Percentiles rank a stretch among this genome's conserved stretches.
These are phyloP conservation scores for Cebuella pygmaea DNA, from an alignment of 2,797 vertebrate genomes.

Conservation along the genomic window DNA sequence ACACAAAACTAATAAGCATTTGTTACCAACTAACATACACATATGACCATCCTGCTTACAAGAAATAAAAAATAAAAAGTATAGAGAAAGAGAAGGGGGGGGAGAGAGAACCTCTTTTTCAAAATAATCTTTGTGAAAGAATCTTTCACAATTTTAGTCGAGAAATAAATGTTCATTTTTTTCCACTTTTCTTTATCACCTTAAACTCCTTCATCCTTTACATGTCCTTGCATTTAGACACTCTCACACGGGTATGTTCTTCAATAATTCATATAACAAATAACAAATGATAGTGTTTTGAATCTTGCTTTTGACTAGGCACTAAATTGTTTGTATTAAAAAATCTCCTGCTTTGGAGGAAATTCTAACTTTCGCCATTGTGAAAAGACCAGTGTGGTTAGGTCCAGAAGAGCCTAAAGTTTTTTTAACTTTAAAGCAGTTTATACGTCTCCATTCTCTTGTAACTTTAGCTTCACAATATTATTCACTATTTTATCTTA, in stretches of 20 bases:
- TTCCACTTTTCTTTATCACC: neutral
- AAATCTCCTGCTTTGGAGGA: neutral
- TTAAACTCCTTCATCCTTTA: neutral
- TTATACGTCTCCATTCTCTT: constrained; percentile 7
- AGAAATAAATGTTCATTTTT: neutral
- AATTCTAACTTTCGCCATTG: neutral
- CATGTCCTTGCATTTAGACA: neutral
- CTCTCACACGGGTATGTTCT: neutral
- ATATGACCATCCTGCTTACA: neutral
- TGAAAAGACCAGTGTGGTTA: neutral
- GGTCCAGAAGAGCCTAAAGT: constrained; percentile 43
- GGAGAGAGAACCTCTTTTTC: neutral
- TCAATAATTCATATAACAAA: neutral
- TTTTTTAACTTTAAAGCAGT: constrained; percentile 35
- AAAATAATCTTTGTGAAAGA: neutral
- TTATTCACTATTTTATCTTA: neutral
- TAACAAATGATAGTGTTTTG: neutral
- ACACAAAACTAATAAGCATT: neutral
- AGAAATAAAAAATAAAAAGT: neutral
- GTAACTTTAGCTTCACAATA: neutral
- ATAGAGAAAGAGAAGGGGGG: neutral
- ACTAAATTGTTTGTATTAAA: neutral
- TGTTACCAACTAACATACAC: constrained; percentile 14
- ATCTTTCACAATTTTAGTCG: neutral
- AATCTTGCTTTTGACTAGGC: constrained; percentile 28